Percentiles rank a stretch among this genome's conserved stretches.
Evolutionary conservation across 2,888 invertebrate species (phyloP).

Genomic region (Belgica antarctica): DNA sequence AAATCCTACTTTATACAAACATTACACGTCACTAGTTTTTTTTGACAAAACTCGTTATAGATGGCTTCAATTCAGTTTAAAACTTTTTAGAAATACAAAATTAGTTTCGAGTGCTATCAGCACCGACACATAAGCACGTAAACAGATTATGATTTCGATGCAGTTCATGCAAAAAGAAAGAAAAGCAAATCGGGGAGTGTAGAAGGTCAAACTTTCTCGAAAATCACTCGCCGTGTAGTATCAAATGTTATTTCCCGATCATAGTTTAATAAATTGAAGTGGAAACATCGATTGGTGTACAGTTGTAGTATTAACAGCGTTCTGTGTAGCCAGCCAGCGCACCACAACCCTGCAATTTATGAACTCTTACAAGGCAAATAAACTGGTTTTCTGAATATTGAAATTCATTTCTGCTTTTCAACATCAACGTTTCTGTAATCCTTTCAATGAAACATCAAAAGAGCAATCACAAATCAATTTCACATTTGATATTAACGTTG

Average conservation of each 20-base stretch:
- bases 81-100: neutral
- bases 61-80: neutral
- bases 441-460: slow-evolving; percentile 38
- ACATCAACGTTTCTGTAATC: slow-evolving; percentile 27
- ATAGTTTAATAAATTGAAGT: neutral
- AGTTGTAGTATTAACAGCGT: slow-evolving; percentile 28
- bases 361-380: slow-evolving; percentile 20
- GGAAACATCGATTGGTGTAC: no score
- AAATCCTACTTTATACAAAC: no score
- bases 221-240: neutral
- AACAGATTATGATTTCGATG: neutral
- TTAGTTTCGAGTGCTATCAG: no score
- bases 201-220: slow-evolving; percentile 21
- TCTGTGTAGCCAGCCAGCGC: no score
- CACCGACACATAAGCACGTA: slow-evolving; percentile 12
- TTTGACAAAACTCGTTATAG: no score
- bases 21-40: no score
- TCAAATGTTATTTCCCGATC: neutral
- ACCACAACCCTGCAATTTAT: slow-evolving; percentile 32
- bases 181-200: neutral
- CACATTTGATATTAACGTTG: slow-evolving; percentile 24
- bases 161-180: neutral
- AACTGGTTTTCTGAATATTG: slow-evolving; percentile 20
- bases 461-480: slow-evolving; percentile 42
- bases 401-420: slow-evolving; percentile 1